Conservation (phyloP, 2,888 invertebrate species). For the Drosophila pullipes region DNA sequence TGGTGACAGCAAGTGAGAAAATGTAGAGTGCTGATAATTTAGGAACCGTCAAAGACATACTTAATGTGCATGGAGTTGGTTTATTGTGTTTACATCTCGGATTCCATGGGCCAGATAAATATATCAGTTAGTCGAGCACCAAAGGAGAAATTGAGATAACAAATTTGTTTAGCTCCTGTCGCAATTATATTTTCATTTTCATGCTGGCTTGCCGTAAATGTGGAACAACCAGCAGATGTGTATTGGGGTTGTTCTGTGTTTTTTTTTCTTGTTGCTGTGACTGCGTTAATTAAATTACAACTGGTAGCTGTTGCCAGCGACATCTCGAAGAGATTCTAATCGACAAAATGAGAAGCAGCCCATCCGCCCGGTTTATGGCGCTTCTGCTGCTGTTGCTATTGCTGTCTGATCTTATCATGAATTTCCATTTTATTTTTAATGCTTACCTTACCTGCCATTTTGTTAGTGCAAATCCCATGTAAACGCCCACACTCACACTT, state of each 20-base stretch:
- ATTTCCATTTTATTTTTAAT: conserved; percentile 54
- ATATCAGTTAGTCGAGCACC: conserved; percentile 13
- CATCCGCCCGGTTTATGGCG: conserved; percentile 2
- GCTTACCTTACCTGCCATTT: conserved; percentile 54
- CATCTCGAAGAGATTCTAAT: conserved; percentile 52
- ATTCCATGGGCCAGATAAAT: conserved; percentile 42
- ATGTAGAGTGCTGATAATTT: conserved; percentile 4
- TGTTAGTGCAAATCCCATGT: conserved; percentile 35
- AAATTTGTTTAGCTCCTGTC: conserved; percentile 46
- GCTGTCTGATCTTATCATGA: conserved; percentile 47
- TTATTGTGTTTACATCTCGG: not conserved
- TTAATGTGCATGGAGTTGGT: conserved; percentile 3
- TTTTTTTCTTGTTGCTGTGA: conserved; percentile 29
- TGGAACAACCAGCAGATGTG: conserved; percentile 37
- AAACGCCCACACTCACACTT: not conserved
- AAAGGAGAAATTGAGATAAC: conserved; percentile 7
- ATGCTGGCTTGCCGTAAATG: conserved; percentile 46
- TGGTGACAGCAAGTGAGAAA: conserved; percentile 1
- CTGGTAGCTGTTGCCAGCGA: conserved; percentile 36
- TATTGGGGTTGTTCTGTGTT: conserved; percentile 6
- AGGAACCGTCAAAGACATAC: conserved; percentile 16
- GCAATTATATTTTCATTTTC: conserved; percentile 58
- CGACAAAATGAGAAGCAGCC: conserved; percentile 49
- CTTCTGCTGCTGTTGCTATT: not conserved
- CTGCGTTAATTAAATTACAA: conserved; percentile 60